Base-by-base conservation (phyloP, 2,113 vertebrate genomes). In the Xerus inauris region DNA sequence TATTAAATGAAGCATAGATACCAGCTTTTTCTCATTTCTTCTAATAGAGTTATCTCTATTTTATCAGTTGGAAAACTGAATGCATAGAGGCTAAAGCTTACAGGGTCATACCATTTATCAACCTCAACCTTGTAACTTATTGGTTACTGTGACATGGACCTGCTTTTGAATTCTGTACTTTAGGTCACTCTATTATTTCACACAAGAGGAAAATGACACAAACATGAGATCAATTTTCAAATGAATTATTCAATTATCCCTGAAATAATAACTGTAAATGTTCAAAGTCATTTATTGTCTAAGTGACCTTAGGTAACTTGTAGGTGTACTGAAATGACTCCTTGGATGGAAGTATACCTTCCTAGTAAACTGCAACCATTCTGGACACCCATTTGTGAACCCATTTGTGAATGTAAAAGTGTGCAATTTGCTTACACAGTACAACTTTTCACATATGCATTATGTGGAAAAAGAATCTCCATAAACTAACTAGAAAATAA, bases 1-100 rank as follows among this genome's bases (percentile, higher is more conserved):
- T 77, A 86, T 88, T 95, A 89, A 67, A 80, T n/a, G 93, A 94
- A 89, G 35, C 20, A 80, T 80, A 49, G 69, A 40, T 14, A 79
- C 22, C 79, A 89, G 35, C 47, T 86, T 42, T 85, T 87, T 32
- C 30, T 67, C 42, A 40, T 95, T 94, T 89, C 22, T 94, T 93
- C 47, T 83, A 82, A 96, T 47, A 72, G 62, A 88, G 7, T 83
- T 67, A 95, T 64, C 4, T 94, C 10, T 16, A 87, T 92, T 95
- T 92, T 87, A 73, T 17, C 47, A 89, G 35, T 45, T 76, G 65
- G 54, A 75, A 93, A 89, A 69, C 28, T 75, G 26, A 95, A 82
- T 65, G 49, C 16, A 32, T 8, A 91, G 91, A 80, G 42, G 26
- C 4, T 73, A 86, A 77, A 76, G 9, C 30, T 67, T 83, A 28